Evolutionary conservation across 2,113 vertebrate species (phyloP).

Genomic region (Dipodomys spectabilis): DNA sequence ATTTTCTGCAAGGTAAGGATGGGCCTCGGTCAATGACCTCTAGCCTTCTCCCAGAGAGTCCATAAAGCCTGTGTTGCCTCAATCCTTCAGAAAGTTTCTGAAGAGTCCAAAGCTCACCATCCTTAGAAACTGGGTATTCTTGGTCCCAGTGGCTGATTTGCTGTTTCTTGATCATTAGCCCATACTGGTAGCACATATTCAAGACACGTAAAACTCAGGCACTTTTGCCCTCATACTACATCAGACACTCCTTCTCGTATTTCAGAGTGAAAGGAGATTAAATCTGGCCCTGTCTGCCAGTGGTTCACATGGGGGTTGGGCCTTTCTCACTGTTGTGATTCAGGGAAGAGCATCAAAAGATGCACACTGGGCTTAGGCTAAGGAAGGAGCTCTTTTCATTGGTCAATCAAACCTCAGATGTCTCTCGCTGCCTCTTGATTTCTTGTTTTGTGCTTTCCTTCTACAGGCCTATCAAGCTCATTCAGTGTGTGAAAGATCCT

Average conservation of each 20-base stretch:
- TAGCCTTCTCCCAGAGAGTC: not conserved
- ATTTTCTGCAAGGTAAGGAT: not conserved
- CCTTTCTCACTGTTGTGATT: not conserved
- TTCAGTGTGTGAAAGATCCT: conserved; percentile 89
- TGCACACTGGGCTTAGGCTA: not conserved
- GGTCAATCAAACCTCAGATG: not conserved
- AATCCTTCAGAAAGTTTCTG: not conserved
- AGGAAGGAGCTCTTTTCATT: not conserved
- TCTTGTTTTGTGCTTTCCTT: conserved; percentile 51
- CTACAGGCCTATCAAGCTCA: conserved; percentile 88
- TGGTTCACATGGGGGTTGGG: not conserved
- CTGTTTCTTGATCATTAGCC: not conserved
- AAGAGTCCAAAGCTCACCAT: not conserved
- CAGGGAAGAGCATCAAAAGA: not conserved
- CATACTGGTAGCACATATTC: not conserved
- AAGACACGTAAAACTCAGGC: not conserved
- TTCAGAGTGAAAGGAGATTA: not conserved
- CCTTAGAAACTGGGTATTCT: too few relatives aligned
- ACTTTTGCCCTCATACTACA: not conserved
- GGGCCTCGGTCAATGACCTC: not conserved
- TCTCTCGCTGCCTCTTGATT: not conserved
- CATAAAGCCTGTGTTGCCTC: not conserved
- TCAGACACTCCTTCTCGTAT: not conserved
- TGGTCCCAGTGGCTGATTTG: not conserved
- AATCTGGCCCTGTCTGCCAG: not conserved